Evolutionary conservation across 2,113 vertebrate species (phyloP).

Genomic region (Macroglossus sobrinus): DNA sequence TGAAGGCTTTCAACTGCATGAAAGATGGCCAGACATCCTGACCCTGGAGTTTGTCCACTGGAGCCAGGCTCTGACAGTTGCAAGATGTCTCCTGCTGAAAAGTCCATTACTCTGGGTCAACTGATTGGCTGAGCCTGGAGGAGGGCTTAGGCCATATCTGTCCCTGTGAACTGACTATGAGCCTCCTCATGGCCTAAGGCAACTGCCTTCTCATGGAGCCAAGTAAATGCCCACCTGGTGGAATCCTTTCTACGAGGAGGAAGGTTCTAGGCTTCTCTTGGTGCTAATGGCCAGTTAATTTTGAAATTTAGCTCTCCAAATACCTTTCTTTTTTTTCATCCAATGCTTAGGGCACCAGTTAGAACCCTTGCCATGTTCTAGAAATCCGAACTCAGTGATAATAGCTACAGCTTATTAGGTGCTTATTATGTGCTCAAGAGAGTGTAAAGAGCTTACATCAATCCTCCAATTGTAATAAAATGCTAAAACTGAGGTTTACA

Average conservation of each 20-base stretch:
- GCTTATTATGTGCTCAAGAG: background rate
- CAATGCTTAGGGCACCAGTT: background rate
- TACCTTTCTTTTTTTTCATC: background rate
- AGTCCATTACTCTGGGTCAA: background rate
- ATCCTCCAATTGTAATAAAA: background rate
- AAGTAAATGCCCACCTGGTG: background rate
- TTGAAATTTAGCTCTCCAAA: background rate
- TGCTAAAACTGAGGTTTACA: background rate
- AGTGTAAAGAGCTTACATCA: background rate
- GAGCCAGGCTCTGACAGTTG: background rate
- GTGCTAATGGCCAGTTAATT: background rate
- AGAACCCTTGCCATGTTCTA: background rate
- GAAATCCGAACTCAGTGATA: background rate
- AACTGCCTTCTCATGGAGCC: background rate
- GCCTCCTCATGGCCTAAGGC: background rate
- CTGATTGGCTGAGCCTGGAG: background rate
- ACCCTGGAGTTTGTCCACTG: background rate
- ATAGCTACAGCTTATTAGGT: background rate
- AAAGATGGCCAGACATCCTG: background rate
- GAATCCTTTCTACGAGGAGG: background rate
- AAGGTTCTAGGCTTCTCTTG: background rate
- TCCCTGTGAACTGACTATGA: background rate
- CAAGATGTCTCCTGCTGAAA: background rate
- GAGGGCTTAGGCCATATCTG: background rate
- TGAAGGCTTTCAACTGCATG: slow-evolving; percentile 1